These are phyloP conservation scores for Glyphotaelius pellucidus DNA, from an alignment of 2,888 invertebrate genomes.

Conservation along the genomic window DNA sequence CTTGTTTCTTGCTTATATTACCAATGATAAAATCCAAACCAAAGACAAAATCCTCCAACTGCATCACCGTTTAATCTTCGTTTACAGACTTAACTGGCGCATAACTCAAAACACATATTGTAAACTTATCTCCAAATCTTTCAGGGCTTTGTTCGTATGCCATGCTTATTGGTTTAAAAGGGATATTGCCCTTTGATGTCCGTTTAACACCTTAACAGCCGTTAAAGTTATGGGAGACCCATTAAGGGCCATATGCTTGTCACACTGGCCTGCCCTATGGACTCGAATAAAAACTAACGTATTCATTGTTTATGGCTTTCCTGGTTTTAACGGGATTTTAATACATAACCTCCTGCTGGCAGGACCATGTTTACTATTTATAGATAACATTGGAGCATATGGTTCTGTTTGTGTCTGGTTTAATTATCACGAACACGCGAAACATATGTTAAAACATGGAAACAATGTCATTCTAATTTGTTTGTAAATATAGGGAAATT, in stretches of 20 bases:
- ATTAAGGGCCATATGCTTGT: constrained; percentile 5
- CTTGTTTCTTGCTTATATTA: too few species aligned
- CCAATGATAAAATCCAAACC: too few species aligned
- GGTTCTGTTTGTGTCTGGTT: neutral
- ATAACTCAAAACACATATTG: neutral
- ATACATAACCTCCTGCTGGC: too few species aligned
- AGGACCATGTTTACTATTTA: neutral
- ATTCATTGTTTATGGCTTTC: neutral
- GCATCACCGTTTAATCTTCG: neutral
- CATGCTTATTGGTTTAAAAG: constrained; percentile 12
- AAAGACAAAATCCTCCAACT: neutral
- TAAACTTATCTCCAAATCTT: neutral
- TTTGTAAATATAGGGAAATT: neutral
- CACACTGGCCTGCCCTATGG: neutral
- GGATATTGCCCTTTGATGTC: constrained; percentile 20
- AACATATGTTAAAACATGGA: neutral
- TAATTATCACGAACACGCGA: neutral
- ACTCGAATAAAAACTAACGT: neutral
- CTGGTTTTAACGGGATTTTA: neutral
- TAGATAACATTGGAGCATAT: constrained; percentile 33
- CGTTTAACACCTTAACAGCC: constrained; percentile 38
- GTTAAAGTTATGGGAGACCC: neutral
- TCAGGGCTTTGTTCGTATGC: constrained; percentile 16
- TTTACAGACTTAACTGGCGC: neutral
- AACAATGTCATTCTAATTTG: neutral